Conservation (phyloP, 2,113 vertebrate genomes). For the Apteryx owenii region DNA sequence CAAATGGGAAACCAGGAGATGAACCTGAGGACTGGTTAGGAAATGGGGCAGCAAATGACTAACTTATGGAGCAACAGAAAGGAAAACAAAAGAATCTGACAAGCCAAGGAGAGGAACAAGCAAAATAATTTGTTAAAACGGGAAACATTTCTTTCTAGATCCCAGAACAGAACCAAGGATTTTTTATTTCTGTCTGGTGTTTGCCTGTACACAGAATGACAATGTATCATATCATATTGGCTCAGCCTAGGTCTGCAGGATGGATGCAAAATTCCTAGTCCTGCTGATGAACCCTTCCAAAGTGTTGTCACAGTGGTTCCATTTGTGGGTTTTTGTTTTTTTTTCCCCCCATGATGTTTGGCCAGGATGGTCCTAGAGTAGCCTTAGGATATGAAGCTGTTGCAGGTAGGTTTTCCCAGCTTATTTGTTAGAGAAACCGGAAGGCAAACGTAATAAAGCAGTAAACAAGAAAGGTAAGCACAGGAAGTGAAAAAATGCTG, state of each 20-base stretch:
- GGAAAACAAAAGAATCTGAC: not conserved
- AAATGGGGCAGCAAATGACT: not conserved
- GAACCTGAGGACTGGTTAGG: not conserved
- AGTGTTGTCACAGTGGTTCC: not conserved
- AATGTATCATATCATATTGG: rapidly evolving
- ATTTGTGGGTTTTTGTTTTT: rapidly evolving
- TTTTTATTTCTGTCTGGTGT: not conserved
- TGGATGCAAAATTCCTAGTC: not conserved
- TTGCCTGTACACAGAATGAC: not conserved
- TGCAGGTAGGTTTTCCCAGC: not conserved
- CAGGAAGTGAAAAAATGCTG: not conserved
- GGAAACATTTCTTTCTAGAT: not conserved
- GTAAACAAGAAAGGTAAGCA: not conserved
- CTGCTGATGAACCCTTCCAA: not conserved
- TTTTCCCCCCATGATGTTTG: not conserved
- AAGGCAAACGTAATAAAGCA: not conserved
- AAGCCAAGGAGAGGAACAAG: not conserved
- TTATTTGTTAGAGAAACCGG: not conserved
- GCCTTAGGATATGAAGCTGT: not conserved
- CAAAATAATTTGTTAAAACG: not conserved
- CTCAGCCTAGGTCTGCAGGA: not conserved
- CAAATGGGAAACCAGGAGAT: not conserved
- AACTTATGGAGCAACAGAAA: not conserved
- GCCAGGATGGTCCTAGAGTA: not conserved
- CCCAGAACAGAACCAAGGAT: not conserved